Evolutionary conservation across 2,113 vertebrate species (phyloP), one percentile per base, ranked within the genome.

Genomic region (Xyrauchen texanus): DNA sequence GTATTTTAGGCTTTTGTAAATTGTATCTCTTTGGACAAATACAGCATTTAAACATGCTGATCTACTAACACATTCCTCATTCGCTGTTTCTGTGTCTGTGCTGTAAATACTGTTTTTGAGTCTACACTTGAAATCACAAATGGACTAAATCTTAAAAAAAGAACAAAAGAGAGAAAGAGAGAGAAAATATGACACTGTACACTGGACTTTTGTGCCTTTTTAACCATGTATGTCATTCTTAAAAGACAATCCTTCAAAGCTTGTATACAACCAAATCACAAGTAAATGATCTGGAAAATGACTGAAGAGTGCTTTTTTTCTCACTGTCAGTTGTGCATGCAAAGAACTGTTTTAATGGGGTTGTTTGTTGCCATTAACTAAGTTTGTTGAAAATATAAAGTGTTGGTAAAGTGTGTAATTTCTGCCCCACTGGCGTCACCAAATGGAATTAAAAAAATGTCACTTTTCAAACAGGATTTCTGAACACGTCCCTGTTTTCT

Each of bases 161-260:
- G 57, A 15, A 65, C n/a, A 8, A 71, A 4, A 73, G 75, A 34
- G 21, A 34, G 21, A 34, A 3, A 34, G 21, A 34, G 21, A 34
- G 21, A 34, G 21, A 76, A 52, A 55, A 81, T 66, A 55, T 77
- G 44, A 90, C 88, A 90, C 91, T 94, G 92, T 93, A 92, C 90
- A 91, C 92, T 93, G 91, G 92, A 94, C 92, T 92, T 83, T 93
- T 93, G 94, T 94, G 93, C 94, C 94, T 94, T 94, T 93, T 93
- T 93, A 92, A 93, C 92, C 91, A 91, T 94, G 91, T 95, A 93
- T 93, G 93, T 94, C 89, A 92, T 91, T 68, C 67, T 74, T 68
- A 80, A 91, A 91, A 93, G 93, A 95, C 93, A 94, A 94, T 95
- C 93, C 90, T 91, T 86, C 88, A 88, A 86, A 92, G 91, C 92